Conservation (phyloP, 1,140 invertebrate species). For the Anadara kagoshimensis region DNA sequence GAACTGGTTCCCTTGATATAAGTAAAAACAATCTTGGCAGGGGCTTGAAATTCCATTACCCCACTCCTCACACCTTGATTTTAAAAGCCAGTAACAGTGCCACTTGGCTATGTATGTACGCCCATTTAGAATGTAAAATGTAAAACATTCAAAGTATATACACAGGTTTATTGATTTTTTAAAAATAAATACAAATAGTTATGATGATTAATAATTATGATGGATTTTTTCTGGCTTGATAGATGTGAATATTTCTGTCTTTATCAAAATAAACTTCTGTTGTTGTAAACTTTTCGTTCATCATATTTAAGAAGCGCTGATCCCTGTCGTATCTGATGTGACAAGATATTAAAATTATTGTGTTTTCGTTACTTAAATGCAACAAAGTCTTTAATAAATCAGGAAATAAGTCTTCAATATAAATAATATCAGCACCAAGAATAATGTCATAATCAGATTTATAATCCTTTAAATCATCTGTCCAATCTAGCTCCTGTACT, state of each 20-base stretch:
- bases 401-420: conserved; percentile 69
- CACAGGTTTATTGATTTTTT: too few species aligned
- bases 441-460: conserved; percentile 62
- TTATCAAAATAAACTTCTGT: conserved; percentile 56
- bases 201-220: too few species aligned
- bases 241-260: conserved; percentile 62
- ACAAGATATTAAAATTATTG: conserved; percentile 64
- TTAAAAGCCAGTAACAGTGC: too few species aligned
- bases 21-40: too few species aligned
- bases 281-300: conserved; percentile 58
- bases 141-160: too few species aligned
- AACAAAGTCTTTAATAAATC: conserved; percentile 63
- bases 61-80: too few species aligned
- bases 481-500: conserved; percentile 65
- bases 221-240: too few species aligned
- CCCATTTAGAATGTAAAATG: too few species aligned
- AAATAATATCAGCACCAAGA: conserved; percentile 71
- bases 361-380: conserved; percentile 53
- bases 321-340: conserved; percentile 70
- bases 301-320: conserved; percentile 57
- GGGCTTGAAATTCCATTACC: too few species aligned
- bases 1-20: too few species aligned
- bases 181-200: too few species aligned
- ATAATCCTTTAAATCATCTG: conserved; percentile 46
- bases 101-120: too few species aligned